These are phyloP conservation scores for Pygocentrus nattereri DNA, from an alignment of 2,797 vertebrate species.

Conservation along the genomic window DNA sequence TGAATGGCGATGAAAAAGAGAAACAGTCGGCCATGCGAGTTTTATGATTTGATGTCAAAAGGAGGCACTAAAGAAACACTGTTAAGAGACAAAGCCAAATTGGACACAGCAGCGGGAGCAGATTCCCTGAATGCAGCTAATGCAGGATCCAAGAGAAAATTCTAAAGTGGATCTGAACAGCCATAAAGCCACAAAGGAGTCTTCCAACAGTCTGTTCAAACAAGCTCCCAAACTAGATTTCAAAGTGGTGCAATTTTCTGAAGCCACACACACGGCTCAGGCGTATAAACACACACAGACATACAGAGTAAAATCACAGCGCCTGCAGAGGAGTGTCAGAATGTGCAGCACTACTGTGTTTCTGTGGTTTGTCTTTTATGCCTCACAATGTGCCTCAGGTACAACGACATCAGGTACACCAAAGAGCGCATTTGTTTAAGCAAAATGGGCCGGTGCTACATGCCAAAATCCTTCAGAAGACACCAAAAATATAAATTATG, in stretches of 20 bases:
- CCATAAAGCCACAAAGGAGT: constrained; percentile 4
- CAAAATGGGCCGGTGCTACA: background rate
- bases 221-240: background rate
- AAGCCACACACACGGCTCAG: background rate
- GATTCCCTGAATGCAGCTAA: background rate
- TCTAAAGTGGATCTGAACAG: background rate
- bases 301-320: background rate
- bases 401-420: background rate
- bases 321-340: background rate
- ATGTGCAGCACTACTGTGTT: too few relatives aligned
- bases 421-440: background rate
- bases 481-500: background rate
- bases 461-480: background rate
- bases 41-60: too few relatives aligned
- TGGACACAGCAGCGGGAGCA: background rate
- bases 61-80: background rate
- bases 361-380: background rate
- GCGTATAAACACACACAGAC: background rate
- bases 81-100: background rate
- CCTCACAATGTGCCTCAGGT: background rate
- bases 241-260: constrained; percentile 14
- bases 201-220: background rate
- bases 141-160: background rate
- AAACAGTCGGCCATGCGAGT: too few relatives aligned
- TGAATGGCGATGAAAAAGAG: too few relatives aligned